Evolutionary conservation across 2,113 vertebrate species (phyloP).

Genomic region (Elanoides forficatus): DNA sequence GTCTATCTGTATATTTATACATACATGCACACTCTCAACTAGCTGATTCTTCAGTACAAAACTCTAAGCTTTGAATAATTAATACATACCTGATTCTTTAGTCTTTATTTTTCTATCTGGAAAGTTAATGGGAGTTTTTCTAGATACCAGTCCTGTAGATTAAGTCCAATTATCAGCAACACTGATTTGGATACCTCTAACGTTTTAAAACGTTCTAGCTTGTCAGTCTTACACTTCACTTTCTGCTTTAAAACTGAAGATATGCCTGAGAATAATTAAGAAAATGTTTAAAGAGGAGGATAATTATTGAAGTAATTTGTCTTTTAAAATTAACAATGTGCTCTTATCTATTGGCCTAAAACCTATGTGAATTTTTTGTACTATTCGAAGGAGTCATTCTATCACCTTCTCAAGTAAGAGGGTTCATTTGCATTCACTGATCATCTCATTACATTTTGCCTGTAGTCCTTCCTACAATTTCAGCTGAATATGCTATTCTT

Average conservation of each 20-base stretch:
- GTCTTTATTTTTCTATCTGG: neutral
- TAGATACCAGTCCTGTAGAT: neutral
- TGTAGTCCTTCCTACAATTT: neutral
- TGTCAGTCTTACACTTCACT: neutral
- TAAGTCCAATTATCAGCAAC: neutral
- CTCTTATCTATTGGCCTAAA: conserved; percentile 41
- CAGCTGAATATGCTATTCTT: neutral
- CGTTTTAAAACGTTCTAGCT: neutral
- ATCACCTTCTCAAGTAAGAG: neutral
- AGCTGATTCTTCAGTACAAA: neutral
- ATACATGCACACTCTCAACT: neutral
- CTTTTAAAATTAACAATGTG: conserved; percentile 23
- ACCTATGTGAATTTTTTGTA: neutral
- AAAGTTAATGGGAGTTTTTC: neutral
- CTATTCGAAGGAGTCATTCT: neutral
- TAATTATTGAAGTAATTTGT: conserved; percentile 52
- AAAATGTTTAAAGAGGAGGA: conserved; percentile 1
- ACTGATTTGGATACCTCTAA: neutral
- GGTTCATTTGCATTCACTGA: conserved; percentile 38
- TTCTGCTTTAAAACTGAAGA: conserved; percentile 32
- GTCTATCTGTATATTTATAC: neutral
- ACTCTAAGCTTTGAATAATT: neutral
- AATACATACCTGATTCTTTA: neutral
- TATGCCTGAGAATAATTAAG: conserved; percentile 17
- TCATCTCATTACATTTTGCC: conserved; percentile 11